Evolutionary conservation across 2,888 invertebrate genomes (phyloP), one percentile per base, ranked within the genome.

Genomic region (Caenorhabditis japonica): DNA sequence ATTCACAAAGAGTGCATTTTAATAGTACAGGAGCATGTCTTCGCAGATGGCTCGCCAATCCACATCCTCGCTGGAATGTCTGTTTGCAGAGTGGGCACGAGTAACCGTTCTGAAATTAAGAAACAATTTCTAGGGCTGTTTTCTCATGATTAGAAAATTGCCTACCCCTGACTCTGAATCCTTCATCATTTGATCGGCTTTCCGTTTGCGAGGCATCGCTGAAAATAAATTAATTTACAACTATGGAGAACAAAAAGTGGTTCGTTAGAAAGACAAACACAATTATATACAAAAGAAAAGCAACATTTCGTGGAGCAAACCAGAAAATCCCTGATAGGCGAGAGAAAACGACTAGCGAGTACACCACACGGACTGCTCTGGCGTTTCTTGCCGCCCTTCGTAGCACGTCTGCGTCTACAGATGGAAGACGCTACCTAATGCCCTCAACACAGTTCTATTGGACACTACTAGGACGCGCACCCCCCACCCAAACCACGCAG

Each of bases 361-460:
- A 38, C 39, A 10, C n/a, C n/a, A n/a, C 19, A 39, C 5, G 17
- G 51, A 60, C 43, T 38, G 51, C 60, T 60, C 51, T 25, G 51
- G 51, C 41, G 61, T 51, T 51, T 51, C 51, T 51, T 43, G 43
- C 51, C 41, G 51, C 60, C 49, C 51, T 43, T 43, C 30, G 12
- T 38, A 15, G 5, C n/a, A 1, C 38, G 52, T 52, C 61, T 61
- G 51, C 51, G 51, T 34, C 36, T 44, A 30, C 19, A n/a, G 7
- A 21, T 21, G 12, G 23, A 27, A 2, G 34, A 25, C 34, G 27
- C 33, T 44, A 21, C 33, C n/a, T 7, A 17, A 33, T 21, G n/a
- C 13, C 27, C 44, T 7, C 61, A 44, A 36, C 61, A 61, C 61
- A 44, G 61, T 61, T 44, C 61, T 60, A 39, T n/a, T 43, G 60